These are phyloP conservation scores for Adrianichthys oophorus DNA, from an alignment of 2,797 vertebrate genomes.

Conservation along the genomic window DNA sequence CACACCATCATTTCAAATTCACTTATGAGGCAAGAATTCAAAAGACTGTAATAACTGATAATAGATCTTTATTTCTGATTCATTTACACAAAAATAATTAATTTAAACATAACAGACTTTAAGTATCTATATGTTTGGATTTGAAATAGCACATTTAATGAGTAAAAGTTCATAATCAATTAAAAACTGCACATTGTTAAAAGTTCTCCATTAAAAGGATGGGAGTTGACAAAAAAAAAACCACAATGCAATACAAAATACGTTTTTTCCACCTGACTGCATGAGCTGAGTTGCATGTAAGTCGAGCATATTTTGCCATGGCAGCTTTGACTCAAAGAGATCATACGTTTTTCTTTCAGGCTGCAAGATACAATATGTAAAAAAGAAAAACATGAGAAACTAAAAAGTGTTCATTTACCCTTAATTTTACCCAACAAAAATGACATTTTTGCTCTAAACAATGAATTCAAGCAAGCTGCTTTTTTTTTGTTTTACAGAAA, in stretches of 20 bases:
- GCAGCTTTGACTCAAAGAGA: constrained; percentile 51
- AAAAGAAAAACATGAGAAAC: constrained; percentile 23
- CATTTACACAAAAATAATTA: constrained; percentile 85
- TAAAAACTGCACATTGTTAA: constrained; percentile 70
- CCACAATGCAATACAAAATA: constrained; percentile 68
- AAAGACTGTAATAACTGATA: constrained; percentile 39
- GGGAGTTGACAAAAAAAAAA: constrained; percentile 37
- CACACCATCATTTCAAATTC: neutral
- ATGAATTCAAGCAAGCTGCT: constrained; percentile 57
- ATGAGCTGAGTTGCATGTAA: constrained; percentile 51
- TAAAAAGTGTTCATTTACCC: constrained; percentile 54
- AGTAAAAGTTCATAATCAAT: constrained; percentile 63
- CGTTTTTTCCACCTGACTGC: constrained; percentile 50
- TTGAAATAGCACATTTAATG: constrained; percentile 61
- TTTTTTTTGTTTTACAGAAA: constrained; percentile 46
- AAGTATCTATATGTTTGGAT: constrained; percentile 43
- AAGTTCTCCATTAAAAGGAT: constrained; percentile 63
- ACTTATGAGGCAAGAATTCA: constrained; percentile 28
- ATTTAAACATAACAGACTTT: constrained; percentile 62
- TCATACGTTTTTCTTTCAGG: constrained; percentile 45
- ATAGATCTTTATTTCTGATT: constrained; percentile 61
- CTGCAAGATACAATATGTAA: constrained; percentile 52
- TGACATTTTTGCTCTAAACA: constrained; percentile 56
- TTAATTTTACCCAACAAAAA: constrained; percentile 45
- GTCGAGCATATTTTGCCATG: constrained; percentile 48